These are phyloP conservation scores for Mythimna pallens DNA, from an alignment of 2,888 invertebrate species.

Conservation along the genomic window DNA sequence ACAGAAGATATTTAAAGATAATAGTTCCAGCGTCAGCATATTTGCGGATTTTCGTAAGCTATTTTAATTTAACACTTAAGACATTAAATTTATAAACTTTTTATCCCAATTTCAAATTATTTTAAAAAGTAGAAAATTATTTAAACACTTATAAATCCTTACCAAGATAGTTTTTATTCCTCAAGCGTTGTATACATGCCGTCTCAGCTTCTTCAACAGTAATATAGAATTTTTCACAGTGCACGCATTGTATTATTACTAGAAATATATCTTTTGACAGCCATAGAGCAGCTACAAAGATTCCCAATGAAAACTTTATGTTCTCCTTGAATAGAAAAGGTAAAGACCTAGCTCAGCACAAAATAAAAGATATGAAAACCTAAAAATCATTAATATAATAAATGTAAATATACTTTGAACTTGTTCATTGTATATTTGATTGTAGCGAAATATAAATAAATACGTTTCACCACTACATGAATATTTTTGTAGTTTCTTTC, in stretches of 20 bases:
- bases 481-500: no score
- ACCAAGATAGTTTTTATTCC: slow-evolving; percentile 39
- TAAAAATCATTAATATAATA: not conserved
- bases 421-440: no score
- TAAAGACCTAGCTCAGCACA: not conserved
- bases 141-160: not conserved
- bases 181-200: slow-evolving; percentile 46
- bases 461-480: no score
- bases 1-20: no score
- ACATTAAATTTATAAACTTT: no score
- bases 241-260: slow-evolving; percentile 47
- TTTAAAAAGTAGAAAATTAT: no score
- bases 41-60: no score
- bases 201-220: slow-evolving; percentile 50
- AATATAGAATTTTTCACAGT: slow-evolving; percentile 64
- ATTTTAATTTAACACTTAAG: no score
- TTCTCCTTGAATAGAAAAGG: slow-evolving; percentile 8
- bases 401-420: no score
- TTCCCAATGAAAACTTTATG: not conserved
- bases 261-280: slow-evolving; percentile 56
- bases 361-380: not conserved
- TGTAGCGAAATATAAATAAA: no score
- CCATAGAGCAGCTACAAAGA: slow-evolving; percentile 22
- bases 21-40: no score
- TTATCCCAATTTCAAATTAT: no score